A percentile compares a stretch with the other conserved stretches of the same genome.
These are phyloP conservation scores for Harpagifer antarcticus DNA, from an alignment of 2,797 vertebrate species.

Conservation along the genomic window DNA sequence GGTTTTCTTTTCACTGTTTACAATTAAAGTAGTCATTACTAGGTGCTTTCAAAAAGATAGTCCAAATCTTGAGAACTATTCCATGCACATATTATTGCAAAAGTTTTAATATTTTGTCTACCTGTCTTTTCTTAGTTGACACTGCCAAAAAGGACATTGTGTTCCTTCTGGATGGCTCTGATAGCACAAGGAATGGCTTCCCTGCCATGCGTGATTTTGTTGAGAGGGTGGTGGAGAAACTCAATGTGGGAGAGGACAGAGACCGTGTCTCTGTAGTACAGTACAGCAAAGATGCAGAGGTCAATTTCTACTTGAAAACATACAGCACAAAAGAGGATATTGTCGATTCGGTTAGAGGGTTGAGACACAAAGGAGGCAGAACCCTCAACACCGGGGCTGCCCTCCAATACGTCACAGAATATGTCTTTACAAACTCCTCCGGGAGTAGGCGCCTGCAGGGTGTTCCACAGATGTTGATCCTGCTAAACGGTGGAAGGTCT, in stretches of 20 bases:
- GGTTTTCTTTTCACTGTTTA: too few species aligned
- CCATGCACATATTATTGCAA: neutral
- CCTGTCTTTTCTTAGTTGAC: too few species aligned
- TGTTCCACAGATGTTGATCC: too few species aligned
- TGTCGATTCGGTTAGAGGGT: too few species aligned
- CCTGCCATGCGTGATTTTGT: slow-evolving; percentile 71
- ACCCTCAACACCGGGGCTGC: too few species aligned
- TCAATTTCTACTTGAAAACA: slow-evolving; percentile 33
- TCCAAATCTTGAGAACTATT: neutral
- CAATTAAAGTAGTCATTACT: neutral
- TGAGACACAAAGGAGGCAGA: too few species aligned
- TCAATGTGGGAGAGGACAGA: slow-evolving; percentile 54
- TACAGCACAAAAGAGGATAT: too few species aligned
- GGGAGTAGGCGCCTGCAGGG: too few species aligned
- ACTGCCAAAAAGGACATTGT: too few species aligned
- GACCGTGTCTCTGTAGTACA: slow-evolving; percentile 69
- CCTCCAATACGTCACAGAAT: too few species aligned
- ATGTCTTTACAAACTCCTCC: too few species aligned
- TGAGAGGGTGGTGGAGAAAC: slow-evolving; percentile 57
- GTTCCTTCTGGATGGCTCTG: slow-evolving; percentile 75
- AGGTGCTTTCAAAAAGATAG: neutral
- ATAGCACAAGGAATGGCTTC: slow-evolving; percentile 61
- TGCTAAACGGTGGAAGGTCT: slow-evolving; percentile 73
- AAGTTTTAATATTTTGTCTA: slow-evolving; percentile 33
- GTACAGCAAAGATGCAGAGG: slow-evolving; percentile 66